Evolutionary conservation across 2,797 vertebrate genomes (phyloP).

Genomic region (Manis crassicaudata): DNA sequence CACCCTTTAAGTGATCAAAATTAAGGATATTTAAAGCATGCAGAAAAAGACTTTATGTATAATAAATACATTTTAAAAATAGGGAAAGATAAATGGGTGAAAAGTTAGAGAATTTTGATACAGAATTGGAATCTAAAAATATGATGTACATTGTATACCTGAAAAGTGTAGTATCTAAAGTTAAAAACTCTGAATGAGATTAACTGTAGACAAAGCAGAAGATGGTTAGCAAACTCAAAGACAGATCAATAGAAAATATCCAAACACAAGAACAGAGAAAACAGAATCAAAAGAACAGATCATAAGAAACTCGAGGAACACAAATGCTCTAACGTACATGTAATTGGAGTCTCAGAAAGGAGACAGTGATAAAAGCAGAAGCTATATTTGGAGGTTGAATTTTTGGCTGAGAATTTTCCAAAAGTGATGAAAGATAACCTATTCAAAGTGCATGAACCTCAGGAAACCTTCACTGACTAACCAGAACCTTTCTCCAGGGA

Average conservation of each 20-base stretch:
- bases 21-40: too few relatives aligned
- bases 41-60: not conserved
- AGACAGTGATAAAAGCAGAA: not conserved
- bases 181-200: not conserved
- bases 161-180: not conserved
- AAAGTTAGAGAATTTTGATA: not conserved
- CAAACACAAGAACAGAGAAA: not conserved
- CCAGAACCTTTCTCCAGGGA: not conserved
- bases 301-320: not conserved
- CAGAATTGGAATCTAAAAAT: not conserved
- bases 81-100: not conserved
- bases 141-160: not conserved
- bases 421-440: not conserved
- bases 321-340: not conserved
- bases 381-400: not conserved
- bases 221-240: not conserved
- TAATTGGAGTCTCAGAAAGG: not conserved
- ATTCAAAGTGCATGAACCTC: not conserved
- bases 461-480: not conserved
- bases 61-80: not conserved
- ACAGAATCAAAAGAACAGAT: not conserved
- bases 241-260: not conserved
- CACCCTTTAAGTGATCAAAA: too few relatives aligned
- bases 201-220: not conserved
- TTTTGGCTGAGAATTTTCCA: not conserved